Evolutionary conservation across 2,888 invertebrate genomes (phyloP).

Genomic region (Drosophila meridiana): DNA sequence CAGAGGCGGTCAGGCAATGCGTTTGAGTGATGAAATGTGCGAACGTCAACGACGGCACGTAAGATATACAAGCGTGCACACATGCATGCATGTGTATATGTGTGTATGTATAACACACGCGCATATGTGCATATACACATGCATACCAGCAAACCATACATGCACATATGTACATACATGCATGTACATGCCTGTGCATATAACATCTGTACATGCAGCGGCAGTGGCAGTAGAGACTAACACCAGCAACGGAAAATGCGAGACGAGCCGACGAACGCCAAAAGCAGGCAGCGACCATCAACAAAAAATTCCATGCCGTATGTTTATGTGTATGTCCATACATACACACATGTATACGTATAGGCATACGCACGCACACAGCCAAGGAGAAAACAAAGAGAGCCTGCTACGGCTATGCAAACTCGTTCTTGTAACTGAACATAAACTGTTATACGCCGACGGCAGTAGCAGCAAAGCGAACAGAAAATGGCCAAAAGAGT

Average conservation of each 20-base stretch:
- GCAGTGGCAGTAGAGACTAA: slow-evolving; percentile 20
- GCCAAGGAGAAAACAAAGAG: slow-evolving; percentile 15
- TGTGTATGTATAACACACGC: neutral
- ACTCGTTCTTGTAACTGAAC: slow-evolving; percentile 39
- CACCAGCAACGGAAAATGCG: slow-evolving; percentile 29
- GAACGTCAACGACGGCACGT: slow-evolving; percentile 51
- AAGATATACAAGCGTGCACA: slow-evolving; percentile 11
- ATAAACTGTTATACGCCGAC: slow-evolving; percentile 56
- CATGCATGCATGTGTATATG: too few species aligned
- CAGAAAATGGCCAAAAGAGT: slow-evolving; percentile 31
- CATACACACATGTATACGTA: neutral
- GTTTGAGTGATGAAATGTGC: slow-evolving; percentile 29
- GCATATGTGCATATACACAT: neutral
- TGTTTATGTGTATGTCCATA: neutral
- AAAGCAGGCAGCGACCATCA: slow-evolving; percentile 23
- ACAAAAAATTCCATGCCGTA: slow-evolving; percentile 22
- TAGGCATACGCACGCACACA: neutral
- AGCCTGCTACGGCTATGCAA: slow-evolving; percentile 40
- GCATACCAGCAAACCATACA: neutral
- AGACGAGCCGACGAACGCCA: slow-evolving; percentile 70
- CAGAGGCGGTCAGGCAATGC: slow-evolving; percentile 34
- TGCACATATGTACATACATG: neutral
- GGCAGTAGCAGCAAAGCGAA: slow-evolving; percentile 32
- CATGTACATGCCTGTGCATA: slow-evolving; percentile 1
- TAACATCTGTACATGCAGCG: slow-evolving; percentile 6